phyloP scores from a whole-genome alignment of 2,113 vertebrate species.

The Trachemys scripta region DNA sequence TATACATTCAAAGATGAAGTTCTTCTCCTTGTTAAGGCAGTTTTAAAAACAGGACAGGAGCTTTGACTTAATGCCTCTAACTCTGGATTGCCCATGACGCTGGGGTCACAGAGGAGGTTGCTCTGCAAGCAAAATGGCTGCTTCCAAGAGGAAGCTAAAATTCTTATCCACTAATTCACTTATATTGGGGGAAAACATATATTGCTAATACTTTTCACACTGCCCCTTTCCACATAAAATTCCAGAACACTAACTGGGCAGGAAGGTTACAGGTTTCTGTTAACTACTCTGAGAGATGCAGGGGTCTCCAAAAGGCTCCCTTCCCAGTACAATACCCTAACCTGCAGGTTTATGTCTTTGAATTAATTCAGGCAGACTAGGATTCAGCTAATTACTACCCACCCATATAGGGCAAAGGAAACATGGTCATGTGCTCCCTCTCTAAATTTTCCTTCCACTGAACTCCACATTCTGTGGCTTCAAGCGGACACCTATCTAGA shows the following conservation, averaged over 20 bases:
- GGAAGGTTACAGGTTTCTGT: accelerated
- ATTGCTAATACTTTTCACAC: accelerated
- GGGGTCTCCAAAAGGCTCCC: not conserved
- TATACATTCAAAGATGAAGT: accelerated
- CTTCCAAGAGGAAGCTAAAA: not conserved
- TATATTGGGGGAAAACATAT: accelerated
- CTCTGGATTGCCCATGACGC: not conserved
- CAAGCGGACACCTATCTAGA: accelerated
- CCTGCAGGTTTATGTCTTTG: not conserved
- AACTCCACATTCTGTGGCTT: not conserved
- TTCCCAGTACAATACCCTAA: accelerated
- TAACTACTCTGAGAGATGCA: not conserved
- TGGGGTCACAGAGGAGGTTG: not conserved
- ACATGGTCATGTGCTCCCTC: accelerated
- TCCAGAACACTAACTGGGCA: not conserved
- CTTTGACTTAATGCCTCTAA: not conserved
- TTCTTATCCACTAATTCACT: accelerated
- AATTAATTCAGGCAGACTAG: accelerated
- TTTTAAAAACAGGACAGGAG: not conserved
- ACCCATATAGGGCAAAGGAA: accelerated
- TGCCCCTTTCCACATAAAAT: not conserved
- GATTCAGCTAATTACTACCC: not conserved
- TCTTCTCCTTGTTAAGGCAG: not conserved
- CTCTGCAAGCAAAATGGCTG: not conserved
- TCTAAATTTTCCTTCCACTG: not conserved